phyloP scores from a whole-genome alignment of 30 jellyfish, hydroid and myxozoan genomes.

The Aurelia coerulea region DNA sequence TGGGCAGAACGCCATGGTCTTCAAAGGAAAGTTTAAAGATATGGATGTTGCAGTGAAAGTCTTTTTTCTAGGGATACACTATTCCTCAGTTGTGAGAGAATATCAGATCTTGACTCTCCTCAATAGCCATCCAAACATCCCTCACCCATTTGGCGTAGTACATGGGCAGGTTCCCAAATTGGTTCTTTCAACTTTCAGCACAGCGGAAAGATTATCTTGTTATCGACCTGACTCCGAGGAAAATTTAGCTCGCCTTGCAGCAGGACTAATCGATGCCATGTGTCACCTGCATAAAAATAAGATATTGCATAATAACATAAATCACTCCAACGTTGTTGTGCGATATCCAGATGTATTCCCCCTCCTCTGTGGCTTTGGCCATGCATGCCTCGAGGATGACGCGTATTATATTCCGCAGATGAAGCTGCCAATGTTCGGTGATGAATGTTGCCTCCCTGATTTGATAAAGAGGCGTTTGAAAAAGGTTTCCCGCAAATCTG shows the following conservation, averaged over 20 bases:
- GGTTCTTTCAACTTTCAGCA: not conserved
- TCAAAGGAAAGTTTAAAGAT: conserved; percentile 14
- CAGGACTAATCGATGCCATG: conserved; percentile 14
- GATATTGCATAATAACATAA: too few relatives aligned
- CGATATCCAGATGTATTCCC: too few relatives aligned
- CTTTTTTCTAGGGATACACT: not conserved
- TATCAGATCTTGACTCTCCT: conserved; percentile 6
- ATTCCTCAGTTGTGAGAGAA: conserved; percentile 6
- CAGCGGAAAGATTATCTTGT: not conserved
- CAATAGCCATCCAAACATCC: conserved; percentile 27
- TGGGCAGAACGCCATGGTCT: conserved; percentile 9
- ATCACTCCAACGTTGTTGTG: too few relatives aligned
- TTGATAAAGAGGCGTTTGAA: not conserved
- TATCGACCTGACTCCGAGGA: conserved; percentile 16
- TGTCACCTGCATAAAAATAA: too few relatives aligned
- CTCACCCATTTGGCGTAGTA: conserved; percentile 18
- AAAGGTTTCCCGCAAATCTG: too few relatives aligned
- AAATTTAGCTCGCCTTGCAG: not conserved
- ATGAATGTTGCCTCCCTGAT: conserved; percentile 1
- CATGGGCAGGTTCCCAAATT: not conserved
- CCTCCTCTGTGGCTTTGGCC: too few relatives aligned
- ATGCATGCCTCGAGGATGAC: conserved; percentile 10
- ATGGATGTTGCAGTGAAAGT: conserved; percentile 19
- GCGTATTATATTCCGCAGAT: conserved; percentile 9
- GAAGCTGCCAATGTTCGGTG: not conserved